These are phyloP conservation scores for Drosophila quinaria DNA, from an alignment of 2,888 invertebrate genomes.

Conservation along the genomic window DNA sequence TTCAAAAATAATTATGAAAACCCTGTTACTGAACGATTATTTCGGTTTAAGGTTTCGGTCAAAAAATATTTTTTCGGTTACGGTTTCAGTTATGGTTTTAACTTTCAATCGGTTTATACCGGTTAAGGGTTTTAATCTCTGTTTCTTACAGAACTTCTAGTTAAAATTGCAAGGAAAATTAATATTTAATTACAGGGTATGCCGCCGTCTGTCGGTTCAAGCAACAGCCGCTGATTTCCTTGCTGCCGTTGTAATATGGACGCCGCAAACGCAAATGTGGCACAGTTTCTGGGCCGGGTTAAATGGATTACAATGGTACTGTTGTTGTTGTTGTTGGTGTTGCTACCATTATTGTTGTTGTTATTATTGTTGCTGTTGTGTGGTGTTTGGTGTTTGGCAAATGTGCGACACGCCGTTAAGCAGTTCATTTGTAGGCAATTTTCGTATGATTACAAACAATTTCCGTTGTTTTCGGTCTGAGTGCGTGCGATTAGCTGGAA, in stretches of 20 bases:
- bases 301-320: slow-evolving; percentile 61
- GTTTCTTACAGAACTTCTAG: background rate
- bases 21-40: too few relatives aligned
- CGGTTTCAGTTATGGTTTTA: too few relatives aligned
- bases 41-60: too few relatives aligned
- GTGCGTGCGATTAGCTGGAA: slow-evolving; percentile 66
- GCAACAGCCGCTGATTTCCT: background rate
- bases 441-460: slow-evolving; percentile 75
- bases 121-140: too few relatives aligned
- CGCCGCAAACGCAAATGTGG: slow-evolving; percentile 60
- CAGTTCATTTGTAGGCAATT: slow-evolving; percentile 82
- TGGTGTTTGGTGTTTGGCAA: slow-evolving; percentile 27
- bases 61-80: too few relatives aligned
- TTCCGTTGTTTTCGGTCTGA: slow-evolving; percentile 45
- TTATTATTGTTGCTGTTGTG: slow-evolving; percentile 2
- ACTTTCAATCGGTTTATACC: too few relatives aligned
- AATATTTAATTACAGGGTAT: slow-evolving; percentile 37
- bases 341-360: background rate
- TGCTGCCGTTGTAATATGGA: slow-evolving; percentile 14
- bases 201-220: accelerated
- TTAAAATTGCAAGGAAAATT: background rate
- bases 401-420: slow-evolving; percentile 80
- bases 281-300: slow-evolving; percentile 62
- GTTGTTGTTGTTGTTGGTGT: slow-evolving; percentile 16
- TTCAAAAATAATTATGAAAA: too few relatives aligned